Evolutionary conservation across 1,140 invertebrate genomes (phyloP), one percentile per base, ranked within the genome.

Genomic region (Anastrepha obliqua): DNA sequence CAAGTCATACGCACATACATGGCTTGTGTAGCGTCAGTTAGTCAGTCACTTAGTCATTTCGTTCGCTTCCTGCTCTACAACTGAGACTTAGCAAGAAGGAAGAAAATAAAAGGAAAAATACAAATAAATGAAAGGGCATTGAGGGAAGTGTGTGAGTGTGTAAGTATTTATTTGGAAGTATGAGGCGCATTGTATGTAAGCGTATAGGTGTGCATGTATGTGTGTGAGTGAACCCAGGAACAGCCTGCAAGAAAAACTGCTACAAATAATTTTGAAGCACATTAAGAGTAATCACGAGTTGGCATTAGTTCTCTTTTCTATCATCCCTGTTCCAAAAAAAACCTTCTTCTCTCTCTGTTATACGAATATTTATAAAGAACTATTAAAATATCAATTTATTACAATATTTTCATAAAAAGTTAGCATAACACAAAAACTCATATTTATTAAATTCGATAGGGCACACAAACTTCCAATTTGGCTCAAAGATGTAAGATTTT

Each of bases 1-100:
- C 44, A 81, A 81, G n/a, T 81, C 74, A 81, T 55, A 47, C 15
- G 20, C 20, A 3, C n/a, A n/a, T 17, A 81, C 74, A 81, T 51
- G 55, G 47, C 20, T 81, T 51, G 7, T 9, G n/a, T 8, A 9
- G 74, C 74, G 74, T 81, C 74, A 51, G 74, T 55, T 81, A 81
- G 74, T 81, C 74, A 81, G 74, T 81, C 47, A 81, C 74, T 81
- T 81, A 81, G 74, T 81, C 74, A 81, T 81, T 81, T 81, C 47
- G 47, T 47, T 81, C 47, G 55, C 55, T 81, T 81, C 74, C 74
- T 81, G 74, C n/a, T 42, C 51, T 51, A 55, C 74, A 81, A 81
- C 74, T 55, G 74, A 47, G 20, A 81, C 74, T 81, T 29, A 44
- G 74, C 47, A 29, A 44, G 9, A 81, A 29, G 47, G 5, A 62